Conservation (phyloP, 2,797 vertebrate genomes). For the Oryzias dopingdopingensis region DNA sequence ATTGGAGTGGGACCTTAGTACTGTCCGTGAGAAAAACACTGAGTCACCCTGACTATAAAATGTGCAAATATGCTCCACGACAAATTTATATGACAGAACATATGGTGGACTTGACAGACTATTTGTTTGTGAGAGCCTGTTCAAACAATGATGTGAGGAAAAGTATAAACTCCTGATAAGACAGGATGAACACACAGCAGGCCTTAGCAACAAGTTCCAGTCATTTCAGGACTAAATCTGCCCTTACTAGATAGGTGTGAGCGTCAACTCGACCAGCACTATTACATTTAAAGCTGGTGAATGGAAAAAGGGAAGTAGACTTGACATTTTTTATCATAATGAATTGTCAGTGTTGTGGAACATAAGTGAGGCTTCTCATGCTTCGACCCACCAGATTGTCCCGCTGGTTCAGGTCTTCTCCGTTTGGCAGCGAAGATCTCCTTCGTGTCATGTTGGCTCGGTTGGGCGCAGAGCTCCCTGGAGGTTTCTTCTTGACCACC, state of each 20-base stretch:
- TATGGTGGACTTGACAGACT: background rate
- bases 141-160: conserved; percentile 16
- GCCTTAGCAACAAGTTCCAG: conserved; percentile 10
- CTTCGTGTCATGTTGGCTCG: conserved; percentile 80
- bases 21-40: too few species aligned
- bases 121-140: conserved; percentile 8
- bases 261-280: background rate
- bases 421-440: conserved; percentile 91
- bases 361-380: too few species aligned
- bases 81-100: background rate
- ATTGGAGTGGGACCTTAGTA: too few species aligned
- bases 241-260: background rate
- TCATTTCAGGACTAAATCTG: conserved; percentile 16
- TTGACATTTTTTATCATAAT: too few species aligned
- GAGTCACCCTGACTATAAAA: too few species aligned
- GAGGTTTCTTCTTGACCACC: conserved; percentile 83
- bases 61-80: too few species aligned
- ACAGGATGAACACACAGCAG: conserved; percentile 15
- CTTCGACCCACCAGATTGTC: conserved; percentile 81
- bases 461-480: conserved; percentile 78
- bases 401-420: conserved; percentile 84
- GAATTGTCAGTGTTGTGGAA: too few species aligned
- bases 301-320: too few species aligned
- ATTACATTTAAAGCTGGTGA: background rate
- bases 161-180: conserved; percentile 38